A percentile compares a stretch with the other conserved stretches of the same genome.
Conservation (phyloP, 2,113 vertebrate species). For the Dicaeum eximium region DNA sequence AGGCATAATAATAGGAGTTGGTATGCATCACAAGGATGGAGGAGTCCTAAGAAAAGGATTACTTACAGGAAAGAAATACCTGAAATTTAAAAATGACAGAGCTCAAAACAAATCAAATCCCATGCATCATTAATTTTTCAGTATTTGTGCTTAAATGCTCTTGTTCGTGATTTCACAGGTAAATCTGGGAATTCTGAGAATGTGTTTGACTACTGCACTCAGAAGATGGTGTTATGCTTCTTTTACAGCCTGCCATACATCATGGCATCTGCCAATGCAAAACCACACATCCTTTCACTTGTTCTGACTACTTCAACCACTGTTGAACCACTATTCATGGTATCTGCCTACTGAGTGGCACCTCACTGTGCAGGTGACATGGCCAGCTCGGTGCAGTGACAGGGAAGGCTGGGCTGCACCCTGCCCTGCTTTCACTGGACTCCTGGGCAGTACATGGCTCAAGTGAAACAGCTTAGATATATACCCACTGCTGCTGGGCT, state of each 20-base stretch:
- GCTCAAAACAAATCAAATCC: not conserved
- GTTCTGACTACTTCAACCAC: not conserved
- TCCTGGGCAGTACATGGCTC: not conserved
- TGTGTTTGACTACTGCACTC: not conserved
- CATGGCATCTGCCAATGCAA: not conserved
- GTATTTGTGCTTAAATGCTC: not conserved
- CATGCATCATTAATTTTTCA: not conserved
- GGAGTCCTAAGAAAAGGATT: not conserved
- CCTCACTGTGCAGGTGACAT: fast-evolving
- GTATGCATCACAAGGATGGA: not conserved
- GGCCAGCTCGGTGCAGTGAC: not conserved
- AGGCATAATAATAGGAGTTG: not conserved
- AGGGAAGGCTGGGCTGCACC: not conserved
- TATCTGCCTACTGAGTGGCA: not conserved
- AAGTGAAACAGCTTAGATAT: not conserved
- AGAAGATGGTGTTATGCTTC: not conserved
- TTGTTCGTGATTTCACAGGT: not conserved
- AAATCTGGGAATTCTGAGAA: not conserved
- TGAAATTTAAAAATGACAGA: not conserved
- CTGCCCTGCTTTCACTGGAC: not conserved
- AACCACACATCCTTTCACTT: not conserved
- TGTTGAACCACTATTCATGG: not conserved
- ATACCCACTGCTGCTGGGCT: not conserved
- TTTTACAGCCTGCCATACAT: not conserved
- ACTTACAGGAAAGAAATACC: not conserved